Conservation (phyloP, 2,113 vertebrate genomes). For the Perca flavescens region DNA sequence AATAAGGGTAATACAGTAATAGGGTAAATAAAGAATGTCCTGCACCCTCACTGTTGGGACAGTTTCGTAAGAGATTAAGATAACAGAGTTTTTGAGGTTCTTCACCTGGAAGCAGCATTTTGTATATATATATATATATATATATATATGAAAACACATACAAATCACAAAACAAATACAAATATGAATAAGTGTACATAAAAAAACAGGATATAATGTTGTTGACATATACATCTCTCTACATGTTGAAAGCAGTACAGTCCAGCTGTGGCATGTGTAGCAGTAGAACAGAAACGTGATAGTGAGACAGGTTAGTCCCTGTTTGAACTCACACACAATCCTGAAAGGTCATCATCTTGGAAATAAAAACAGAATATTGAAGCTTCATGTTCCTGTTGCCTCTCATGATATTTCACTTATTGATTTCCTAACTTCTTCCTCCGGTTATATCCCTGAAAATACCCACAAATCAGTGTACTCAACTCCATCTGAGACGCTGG, state of each 20-base stretch:
- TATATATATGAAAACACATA: background rate
- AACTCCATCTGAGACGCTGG: slow-evolving; percentile 4
- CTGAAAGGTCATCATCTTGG: slow-evolving; percentile 44
- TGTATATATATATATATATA: too few relatives aligned
- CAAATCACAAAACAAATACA: background rate
- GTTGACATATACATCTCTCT: background rate
- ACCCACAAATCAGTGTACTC: slow-evolving; percentile 2
- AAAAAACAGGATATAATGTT: background rate
- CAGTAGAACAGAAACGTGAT: background rate
- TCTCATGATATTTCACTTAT: slow-evolving; percentile 40
- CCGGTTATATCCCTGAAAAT: slow-evolving; percentile 28
- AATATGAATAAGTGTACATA: background rate
- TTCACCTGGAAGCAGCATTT: background rate
- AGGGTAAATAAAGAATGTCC: background rate
- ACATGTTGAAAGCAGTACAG: background rate
- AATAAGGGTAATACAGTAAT: background rate
- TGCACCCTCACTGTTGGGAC: background rate
- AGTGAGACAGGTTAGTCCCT: background rate
- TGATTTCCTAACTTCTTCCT: slow-evolving; percentile 40
- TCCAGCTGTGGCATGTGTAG: background rate
- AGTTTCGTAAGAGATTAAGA: background rate
- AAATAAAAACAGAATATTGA: slow-evolving; percentile 35
- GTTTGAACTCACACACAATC: background rate
- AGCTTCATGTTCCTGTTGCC: slow-evolving; percentile 5
- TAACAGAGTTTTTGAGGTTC: background rate